phyloP scores from a whole-genome alignment of 2,113 vertebrate species.

The Cyprichromis sp. region DNA sequence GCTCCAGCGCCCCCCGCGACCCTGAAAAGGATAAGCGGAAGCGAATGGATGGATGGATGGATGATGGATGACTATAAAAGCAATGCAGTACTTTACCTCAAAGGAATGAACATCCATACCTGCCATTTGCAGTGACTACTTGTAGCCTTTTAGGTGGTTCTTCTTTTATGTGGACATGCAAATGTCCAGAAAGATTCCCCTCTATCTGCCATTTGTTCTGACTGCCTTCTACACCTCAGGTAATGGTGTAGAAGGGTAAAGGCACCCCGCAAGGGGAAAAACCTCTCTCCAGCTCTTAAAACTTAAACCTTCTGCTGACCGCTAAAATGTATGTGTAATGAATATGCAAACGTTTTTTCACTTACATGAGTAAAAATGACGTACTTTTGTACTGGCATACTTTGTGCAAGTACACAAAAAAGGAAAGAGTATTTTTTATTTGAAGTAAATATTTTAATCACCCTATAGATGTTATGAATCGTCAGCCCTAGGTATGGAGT shows the following conservation, averaged over 20 bases:
- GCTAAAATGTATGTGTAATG: neutral
- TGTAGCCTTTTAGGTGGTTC: neutral
- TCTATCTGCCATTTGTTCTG: neutral
- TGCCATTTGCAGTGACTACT: neutral
- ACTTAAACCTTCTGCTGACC: neutral
- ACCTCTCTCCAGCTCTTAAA: neutral
- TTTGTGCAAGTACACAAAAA: neutral
- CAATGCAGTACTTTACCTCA: neutral
- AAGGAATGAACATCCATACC: neutral
- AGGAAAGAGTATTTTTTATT: neutral
- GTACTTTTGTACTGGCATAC: neutral
- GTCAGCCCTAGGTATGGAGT: neutral
- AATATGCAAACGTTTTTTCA: accelerated
- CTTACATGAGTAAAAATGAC: neutral
- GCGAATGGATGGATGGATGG: too few relatives aligned
- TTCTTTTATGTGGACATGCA: neutral
- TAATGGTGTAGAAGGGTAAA: neutral
- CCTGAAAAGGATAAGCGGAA: too few relatives aligned
- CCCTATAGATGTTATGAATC: neutral
- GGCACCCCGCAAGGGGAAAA: neutral
- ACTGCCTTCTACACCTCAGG: neutral
- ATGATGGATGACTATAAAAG: accelerated
- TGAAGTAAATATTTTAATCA: neutral
- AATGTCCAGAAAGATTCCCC: neutral
- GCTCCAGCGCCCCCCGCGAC: too few relatives aligned